Evolutionary conservation across 2,113 vertebrate genomes (phyloP).

Genomic region (Clarias macrocephalus): DNA sequence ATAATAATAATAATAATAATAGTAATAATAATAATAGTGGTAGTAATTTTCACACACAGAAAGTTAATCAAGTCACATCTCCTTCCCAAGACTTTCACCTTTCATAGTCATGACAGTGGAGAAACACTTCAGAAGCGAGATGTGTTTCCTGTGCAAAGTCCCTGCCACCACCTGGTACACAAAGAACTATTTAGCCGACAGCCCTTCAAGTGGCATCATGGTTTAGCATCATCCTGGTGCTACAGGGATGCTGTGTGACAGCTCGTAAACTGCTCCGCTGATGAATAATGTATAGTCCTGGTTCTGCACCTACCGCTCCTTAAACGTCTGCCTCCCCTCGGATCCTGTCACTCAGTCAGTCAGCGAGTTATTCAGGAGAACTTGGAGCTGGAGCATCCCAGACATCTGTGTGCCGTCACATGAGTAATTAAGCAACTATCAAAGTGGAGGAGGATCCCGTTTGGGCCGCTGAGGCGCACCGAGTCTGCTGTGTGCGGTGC

Average conservation of each 20-base stretch:
- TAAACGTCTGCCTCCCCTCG: slow-evolving; percentile 78
- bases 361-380: slow-evolving; percentile 65
- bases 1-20: neutral
- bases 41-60: neutral
- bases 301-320: slow-evolving; percentile 82
- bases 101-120: slow-evolving; percentile 63
- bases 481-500: slow-evolving; percentile 73
- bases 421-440: slow-evolving; percentile 82
- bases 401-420: slow-evolving; percentile 81
- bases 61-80: slow-evolving; percentile 47
- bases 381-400: slow-evolving; percentile 78
- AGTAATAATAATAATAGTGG: neutral
- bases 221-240: slow-evolving; percentile 76
- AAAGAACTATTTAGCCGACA: slow-evolving; percentile 80
- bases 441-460: slow-evolving; percentile 75
- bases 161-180: slow-evolving; percentile 76
- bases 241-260: slow-evolving; percentile 73
- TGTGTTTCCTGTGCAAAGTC: slow-evolving; percentile 75
- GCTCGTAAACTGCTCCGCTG: slow-evolving; percentile 73
- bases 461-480: slow-evolving; percentile 71
- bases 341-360: slow-evolving; percentile 70
- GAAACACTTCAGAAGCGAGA: slow-evolving; percentile 66
- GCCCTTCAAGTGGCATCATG: slow-evolving; percentile 78
- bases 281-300: slow-evolving; percentile 80
- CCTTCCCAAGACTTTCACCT: slow-evolving; percentile 51